Conservation (phyloP, 2,888 invertebrate genomes). For the Cryptophagus acutangulus region DNA sequence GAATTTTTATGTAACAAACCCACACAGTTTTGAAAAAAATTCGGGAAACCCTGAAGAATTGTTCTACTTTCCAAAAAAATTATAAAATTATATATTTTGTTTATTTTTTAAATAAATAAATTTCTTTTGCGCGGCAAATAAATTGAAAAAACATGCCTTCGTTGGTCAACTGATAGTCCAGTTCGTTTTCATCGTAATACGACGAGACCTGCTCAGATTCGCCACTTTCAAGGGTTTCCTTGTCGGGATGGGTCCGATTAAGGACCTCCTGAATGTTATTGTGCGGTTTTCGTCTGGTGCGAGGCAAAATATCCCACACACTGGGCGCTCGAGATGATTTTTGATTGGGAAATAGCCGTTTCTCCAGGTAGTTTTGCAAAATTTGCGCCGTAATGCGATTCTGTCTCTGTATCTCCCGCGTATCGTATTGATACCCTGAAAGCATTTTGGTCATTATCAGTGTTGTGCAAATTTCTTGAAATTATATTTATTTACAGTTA, state of each 20-base stretch:
- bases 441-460: constrained; percentile 29
- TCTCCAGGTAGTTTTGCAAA: constrained; percentile 67
- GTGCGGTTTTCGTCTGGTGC: constrained; percentile 35
- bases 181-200: constrained; percentile 48
- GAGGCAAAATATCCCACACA: constrained; percentile 61
- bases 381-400: constrained; percentile 74
- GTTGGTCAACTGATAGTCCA: no score
- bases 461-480: constrained; percentile 7
- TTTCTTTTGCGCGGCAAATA: no score
- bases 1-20: no score
- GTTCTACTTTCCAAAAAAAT: no score
- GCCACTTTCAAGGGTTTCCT: constrained; percentile 61
- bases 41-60: no score
- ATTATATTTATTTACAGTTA: neutral
- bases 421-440: constrained; percentile 45
- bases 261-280: constrained; percentile 39
- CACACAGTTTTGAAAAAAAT: no score
- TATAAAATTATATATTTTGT: no score
- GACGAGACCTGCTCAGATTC: constrained; percentile 63
- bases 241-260: constrained; percentile 29
- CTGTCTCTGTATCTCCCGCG: constrained; percentile 64
- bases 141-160: constrained; percentile 4
- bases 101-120: no score
- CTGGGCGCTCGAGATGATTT: constrained; percentile 53
- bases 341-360: constrained; percentile 59